Evolutionary conservation across 2,797 vertebrate species (phyloP).

Genomic region (Cirrhinus molitorella): DNA sequence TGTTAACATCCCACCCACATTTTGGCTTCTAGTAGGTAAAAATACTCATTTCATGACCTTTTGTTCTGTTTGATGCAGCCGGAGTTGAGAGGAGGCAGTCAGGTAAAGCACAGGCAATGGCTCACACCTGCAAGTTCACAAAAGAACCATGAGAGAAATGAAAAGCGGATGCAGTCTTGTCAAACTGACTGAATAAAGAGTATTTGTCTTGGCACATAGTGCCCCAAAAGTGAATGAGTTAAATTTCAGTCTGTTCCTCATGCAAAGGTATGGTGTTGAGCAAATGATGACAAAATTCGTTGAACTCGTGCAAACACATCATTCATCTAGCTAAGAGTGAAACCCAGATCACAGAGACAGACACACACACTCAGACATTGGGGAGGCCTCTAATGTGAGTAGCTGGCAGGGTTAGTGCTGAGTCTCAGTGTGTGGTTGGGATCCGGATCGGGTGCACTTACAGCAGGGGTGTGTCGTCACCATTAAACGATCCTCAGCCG

Average conservation of each 20-base stretch:
- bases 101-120: neutral
- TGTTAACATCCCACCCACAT: neutral
- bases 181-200: neutral
- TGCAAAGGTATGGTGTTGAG: neutral
- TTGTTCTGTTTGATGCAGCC: neutral
- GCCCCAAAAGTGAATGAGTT: neutral
- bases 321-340: neutral
- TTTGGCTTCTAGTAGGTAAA: neutral
- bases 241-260: neutral
- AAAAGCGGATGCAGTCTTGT: neutral
- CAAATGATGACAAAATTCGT: neutral
- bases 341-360: conserved; percentile 14
- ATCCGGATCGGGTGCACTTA: conserved; percentile 78
- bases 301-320: neutral
- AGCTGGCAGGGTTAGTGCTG: conserved; percentile 52
- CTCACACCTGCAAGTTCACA: neutral
- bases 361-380: conserved; percentile 33
- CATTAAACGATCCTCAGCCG: conserved; percentile 77
- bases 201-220: neutral
- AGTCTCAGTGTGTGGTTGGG: conserved; percentile 58
- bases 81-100: neutral
- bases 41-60: neutral
- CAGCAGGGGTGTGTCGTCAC: conserved; percentile 83
- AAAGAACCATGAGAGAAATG: neutral
- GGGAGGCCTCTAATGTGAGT: conserved; percentile 53